Evolutionary conservation across 2,113 vertebrate genomes (phyloP), one percentile per base, ranked within the genome.

Genomic region (Perca flavescens): DNA sequence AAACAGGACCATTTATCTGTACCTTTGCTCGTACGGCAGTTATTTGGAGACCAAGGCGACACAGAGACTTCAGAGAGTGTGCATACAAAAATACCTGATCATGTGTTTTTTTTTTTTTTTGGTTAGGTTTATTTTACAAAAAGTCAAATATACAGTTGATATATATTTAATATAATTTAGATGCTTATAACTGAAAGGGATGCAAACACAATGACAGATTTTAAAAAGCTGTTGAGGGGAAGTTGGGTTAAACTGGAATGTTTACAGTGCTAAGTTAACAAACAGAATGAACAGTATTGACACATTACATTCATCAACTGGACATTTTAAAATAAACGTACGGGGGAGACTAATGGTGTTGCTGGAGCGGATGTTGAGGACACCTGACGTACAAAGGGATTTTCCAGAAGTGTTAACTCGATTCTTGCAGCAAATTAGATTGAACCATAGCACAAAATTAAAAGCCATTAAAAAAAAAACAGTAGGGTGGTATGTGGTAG

Each of bases 201-300:
- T 79, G 84, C 84, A 67, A 84, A 93, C 80, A 86, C 75, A 74
- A 68, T 73, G 80, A 83, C 43, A 74, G 40, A 52, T 70, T 77
- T 77, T 69, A 17, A 80, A 66, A 90, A 88, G 80, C 88, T 83
- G 65, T 21, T 63, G 67, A 63, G 69, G 64, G 77, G 79, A 80
- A 80, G 63, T 70, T 5, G 58, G 28, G 36, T 74, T 74, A 70
- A 80, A 83, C 77, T 91, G 88, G 83, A 91, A 91, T 90, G 90
- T 91, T 94, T 94, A 94, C 94, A 94, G 94, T 94, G 92, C 87
- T 82, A 84, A 89, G 79, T 88, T 79, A 84, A 91, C 76, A 83
- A 85, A 92, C 86, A 89, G 80, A 80, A 89, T 91, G 86, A 92
- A 94, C 94, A 94, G 94, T 94, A 94, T 94, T 84, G 80, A 94